Evolutionary conservation across 2,797 vertebrate genomes (phyloP), one percentile per base, ranked within the genome.

Genomic region (Pipistrellus pipistrellus): DNA sequence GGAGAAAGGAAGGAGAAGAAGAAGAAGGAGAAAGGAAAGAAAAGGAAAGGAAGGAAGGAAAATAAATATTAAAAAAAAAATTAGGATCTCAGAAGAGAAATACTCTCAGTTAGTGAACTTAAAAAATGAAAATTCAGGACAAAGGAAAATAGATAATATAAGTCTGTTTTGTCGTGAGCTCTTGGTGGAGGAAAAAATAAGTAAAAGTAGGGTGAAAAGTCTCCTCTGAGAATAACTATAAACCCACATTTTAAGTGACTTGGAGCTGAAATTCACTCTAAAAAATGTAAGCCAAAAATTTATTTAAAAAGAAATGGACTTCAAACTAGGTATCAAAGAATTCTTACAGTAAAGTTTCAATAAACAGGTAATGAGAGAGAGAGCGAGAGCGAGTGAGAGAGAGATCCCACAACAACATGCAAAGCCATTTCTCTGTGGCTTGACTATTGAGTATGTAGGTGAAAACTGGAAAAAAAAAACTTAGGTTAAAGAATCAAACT

Each of bases 161-260:
- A 53, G 44, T 92, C 76, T 72, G 21, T 23, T 51, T 81, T 69
- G 14, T 44, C 44, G 35, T 82, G 78, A 6, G 10, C 41, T 85
- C 55, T 68, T 48, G n/a, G 53, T 4, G 27, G 55, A 73, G 4
- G 18, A 15, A 10, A 27, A 41, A 53, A n/a, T 10, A 57, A 57
- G 53, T 55, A 23, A 55, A 7, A 41, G 7, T 12, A 8, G 53
- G n/a, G 30, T 9, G 53, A 78, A 78, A 27, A 3, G 11, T 44
- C 18, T 88, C 12, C 35, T 90, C 51, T 69, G n/a, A 94, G 32
- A 69, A 76, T 86, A 78, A 64, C 76, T 77, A 44, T 59, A 88
- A 66, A 6, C 51, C 18, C 38, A 8, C 11, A 73, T 6, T 84
- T 91, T 32, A 66, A 71, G 90, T 21, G 27, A 12, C 59, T 86